Evolutionary conservation across 2,888 invertebrate genomes (phyloP).

Genomic region (Amphipoea lucens): DNA sequence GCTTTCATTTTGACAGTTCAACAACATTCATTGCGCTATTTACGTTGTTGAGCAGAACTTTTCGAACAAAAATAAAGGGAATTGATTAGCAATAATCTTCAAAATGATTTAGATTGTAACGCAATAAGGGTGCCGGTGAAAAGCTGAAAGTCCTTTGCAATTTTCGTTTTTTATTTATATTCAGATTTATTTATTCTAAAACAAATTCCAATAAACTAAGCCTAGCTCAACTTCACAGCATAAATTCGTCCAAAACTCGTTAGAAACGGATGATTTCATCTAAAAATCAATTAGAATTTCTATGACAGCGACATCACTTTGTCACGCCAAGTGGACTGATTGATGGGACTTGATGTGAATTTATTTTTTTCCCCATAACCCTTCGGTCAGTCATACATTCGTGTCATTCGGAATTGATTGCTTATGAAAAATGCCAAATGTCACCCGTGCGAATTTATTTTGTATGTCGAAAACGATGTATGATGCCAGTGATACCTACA

Average conservation of each 20-base stretch:
- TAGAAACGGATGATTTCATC: conserved; percentile 70
- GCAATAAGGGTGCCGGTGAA: neutral
- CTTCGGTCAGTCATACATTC: conserved; percentile 73
- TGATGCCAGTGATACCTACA: neutral
- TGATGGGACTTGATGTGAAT: conserved; percentile 81
- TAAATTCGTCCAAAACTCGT: conserved; percentile 37
- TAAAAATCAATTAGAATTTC: conserved; percentile 82
- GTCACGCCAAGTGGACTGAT: conserved; percentile 80
- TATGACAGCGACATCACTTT: conserved; percentile 78
- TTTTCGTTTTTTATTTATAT: neutral
- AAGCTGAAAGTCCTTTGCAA: neutral
- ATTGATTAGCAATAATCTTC: neutral
- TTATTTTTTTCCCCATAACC: conserved; percentile 78
- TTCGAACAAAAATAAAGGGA: neutral
- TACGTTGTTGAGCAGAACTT: neutral
- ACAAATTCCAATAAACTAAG: conserved; percentile 25
- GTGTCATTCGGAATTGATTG: conserved; percentile 84
- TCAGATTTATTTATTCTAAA: conserved; percentile 1
- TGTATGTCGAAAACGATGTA: conserved; percentile 26
- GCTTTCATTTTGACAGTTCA: no score
- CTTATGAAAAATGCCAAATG: conserved; percentile 73
- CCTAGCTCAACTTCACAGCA: conserved; percentile 18
- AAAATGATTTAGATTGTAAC: neutral
- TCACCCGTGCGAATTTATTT: conserved; percentile 62
- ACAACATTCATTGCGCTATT: neutral